These are phyloP conservation scores for Lichenostomus cassidix DNA, from an alignment of 2,113 vertebrate genomes.

Conservation along the genomic window DNA sequence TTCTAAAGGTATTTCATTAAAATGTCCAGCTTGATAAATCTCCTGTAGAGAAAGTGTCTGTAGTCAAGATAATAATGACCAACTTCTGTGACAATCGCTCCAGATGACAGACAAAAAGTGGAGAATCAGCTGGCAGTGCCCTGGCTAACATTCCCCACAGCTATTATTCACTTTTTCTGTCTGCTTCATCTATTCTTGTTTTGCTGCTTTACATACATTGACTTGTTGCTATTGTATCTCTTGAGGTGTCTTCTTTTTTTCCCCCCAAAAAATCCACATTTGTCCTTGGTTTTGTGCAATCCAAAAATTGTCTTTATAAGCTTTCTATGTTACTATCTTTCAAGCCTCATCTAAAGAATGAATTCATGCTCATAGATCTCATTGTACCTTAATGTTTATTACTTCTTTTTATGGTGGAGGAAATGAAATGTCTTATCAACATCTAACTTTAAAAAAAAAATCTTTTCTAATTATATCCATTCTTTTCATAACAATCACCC, in stretches of 20 bases:
- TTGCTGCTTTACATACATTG: background rate
- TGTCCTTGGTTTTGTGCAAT: background rate
- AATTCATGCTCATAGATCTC: background rate
- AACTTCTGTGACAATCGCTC: background rate
- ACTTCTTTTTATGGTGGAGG: background rate
- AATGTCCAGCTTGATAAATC: background rate
- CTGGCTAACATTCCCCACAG: background rate
- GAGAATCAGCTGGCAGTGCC: background rate
- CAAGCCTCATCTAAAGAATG: background rate
- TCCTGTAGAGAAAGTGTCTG: background rate
- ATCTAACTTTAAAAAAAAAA: background rate
- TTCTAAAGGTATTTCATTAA: slow-evolving; percentile 19
- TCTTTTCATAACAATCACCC: background rate
- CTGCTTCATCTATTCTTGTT: background rate
- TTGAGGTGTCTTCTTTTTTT: background rate
- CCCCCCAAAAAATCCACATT: background rate
- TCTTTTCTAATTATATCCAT: background rate
- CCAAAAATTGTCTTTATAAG: background rate
- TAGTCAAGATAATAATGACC: background rate
- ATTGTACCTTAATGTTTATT: background rate
- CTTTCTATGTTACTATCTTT: background rate
- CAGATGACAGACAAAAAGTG: background rate
- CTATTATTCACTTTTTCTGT: background rate
- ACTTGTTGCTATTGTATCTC: background rate
- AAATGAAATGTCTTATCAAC: background rate